Percentiles rank a stretch among this genome's conserved stretches.
Evolutionary conservation across 2,797 vertebrate species (phyloP).

Genomic region (Coendou prehensilis): DNA sequence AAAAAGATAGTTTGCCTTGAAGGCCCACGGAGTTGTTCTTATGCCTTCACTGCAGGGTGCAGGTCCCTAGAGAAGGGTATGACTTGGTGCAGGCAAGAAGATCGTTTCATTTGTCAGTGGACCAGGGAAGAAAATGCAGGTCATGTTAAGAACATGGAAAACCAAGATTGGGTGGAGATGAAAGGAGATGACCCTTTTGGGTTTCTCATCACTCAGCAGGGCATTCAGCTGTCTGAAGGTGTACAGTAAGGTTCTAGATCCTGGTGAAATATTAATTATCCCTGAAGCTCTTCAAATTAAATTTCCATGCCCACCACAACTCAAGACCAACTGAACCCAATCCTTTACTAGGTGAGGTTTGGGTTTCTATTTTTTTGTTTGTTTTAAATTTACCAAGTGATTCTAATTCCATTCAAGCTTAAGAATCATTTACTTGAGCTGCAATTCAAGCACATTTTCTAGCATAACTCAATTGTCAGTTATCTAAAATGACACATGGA

Average conservation of each 20-base stretch:
- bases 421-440: background rate
- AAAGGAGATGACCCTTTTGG: background rate
- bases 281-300: background rate
- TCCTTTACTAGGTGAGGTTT: background rate
- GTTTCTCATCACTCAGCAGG: background rate
- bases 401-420: background rate
- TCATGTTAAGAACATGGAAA: background rate
- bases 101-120: background rate
- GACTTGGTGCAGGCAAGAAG: background rate
- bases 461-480: background rate
- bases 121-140: background rate
- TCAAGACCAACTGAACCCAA: background rate
- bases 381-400: background rate
- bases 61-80: background rate
- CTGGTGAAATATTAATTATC: background rate
- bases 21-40: background rate
- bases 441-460: background rate
- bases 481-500: background rate
- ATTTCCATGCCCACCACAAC: rapidly evolving
- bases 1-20: background rate
- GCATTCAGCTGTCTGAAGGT: background rate
- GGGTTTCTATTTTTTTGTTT: background rate
- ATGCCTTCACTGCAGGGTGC: background rate
- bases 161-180: background rate
- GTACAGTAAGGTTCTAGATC: background rate